A percentile compares a stretch with the other conserved stretches of the same genome.
Conservation (phyloP, 2,113 vertebrate genomes). For the Platanista minor region DNA sequence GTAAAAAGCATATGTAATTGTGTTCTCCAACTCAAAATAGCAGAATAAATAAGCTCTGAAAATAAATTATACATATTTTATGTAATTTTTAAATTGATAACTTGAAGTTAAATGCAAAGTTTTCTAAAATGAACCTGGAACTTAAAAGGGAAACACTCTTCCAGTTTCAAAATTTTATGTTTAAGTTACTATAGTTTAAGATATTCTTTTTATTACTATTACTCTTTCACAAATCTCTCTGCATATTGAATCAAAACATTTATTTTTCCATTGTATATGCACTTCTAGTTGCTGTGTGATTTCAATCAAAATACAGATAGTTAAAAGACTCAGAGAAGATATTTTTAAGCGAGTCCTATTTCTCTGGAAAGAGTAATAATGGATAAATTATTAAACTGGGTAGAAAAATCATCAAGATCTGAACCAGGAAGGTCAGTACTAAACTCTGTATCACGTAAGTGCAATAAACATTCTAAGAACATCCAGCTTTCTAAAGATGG, state of each 20-base stretch:
- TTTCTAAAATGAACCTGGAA: neutral
- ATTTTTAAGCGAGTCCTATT: neutral
- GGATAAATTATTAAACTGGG: neutral
- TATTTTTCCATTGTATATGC: neutral
- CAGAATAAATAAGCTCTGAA: neutral
- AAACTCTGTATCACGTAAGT: neutral
- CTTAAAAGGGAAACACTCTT: neutral
- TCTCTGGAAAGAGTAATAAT: neutral
- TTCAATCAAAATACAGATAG: slow-evolving; percentile 10
- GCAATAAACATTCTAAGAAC: neutral
- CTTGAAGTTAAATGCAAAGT: neutral
- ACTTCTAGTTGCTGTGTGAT: slow-evolving; percentile 26
- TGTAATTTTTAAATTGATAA: neutral
- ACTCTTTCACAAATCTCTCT: slow-evolving; percentile 13
- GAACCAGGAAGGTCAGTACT: neutral
- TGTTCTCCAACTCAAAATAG: neutral
- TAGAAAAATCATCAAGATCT: neutral
- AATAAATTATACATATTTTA: neutral
- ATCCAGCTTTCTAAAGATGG: neutral
- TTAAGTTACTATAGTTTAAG: neutral
- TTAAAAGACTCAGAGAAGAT: neutral
- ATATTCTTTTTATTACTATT: neutral
- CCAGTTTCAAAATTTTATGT: neutral
- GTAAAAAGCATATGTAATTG: neutral
- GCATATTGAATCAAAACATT: neutral